Evolutionary conservation across 2,113 vertebrate species (phyloP).

Genomic region (Pachypanchax playfairii): DNA sequence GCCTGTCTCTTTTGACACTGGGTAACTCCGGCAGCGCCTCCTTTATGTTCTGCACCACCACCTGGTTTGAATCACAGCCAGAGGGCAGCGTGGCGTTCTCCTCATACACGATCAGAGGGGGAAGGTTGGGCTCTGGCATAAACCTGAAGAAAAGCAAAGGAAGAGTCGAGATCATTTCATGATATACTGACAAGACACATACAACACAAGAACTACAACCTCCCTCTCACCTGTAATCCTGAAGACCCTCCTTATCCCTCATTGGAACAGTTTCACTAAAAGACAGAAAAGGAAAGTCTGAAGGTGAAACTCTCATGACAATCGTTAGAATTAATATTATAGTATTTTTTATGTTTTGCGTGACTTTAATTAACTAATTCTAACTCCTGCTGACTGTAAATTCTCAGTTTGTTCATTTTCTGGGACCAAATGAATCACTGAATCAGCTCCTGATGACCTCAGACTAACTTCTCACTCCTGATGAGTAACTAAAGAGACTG

Average conservation of each 20-base stretch:
- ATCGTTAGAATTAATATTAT: neutral
- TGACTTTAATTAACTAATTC: no score
- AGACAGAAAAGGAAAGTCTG: neutral
- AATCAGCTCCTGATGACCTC: no score
- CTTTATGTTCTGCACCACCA: constrained; percentile 86
- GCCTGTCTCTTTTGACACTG: constrained; percentile 82
- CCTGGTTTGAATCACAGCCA: constrained; percentile 78
- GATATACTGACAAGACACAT: no score
- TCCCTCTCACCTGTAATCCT: constrained; percentile 91
- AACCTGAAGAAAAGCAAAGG: constrained; percentile 79
- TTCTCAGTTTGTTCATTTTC: no score
- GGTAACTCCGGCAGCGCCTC: constrained; percentile 90
- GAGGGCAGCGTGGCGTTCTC: constrained; percentile 80
- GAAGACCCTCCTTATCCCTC: constrained; percentile 97
- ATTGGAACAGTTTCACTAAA: constrained; percentile 88
- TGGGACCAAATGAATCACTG: no score
- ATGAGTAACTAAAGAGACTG: no score
- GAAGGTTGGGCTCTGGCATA: constrained; percentile 98
- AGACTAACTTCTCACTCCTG: no score
- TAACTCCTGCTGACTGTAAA: no score
- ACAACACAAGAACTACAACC: neutral
- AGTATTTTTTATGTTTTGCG: no score
- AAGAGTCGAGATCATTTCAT: no score
- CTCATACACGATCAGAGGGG: constrained; percentile 90
- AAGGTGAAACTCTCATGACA: neutral